phyloP scores from a whole-genome alignment of 2,888 invertebrate species.

The Nephrotoma appendiculata region DNA sequence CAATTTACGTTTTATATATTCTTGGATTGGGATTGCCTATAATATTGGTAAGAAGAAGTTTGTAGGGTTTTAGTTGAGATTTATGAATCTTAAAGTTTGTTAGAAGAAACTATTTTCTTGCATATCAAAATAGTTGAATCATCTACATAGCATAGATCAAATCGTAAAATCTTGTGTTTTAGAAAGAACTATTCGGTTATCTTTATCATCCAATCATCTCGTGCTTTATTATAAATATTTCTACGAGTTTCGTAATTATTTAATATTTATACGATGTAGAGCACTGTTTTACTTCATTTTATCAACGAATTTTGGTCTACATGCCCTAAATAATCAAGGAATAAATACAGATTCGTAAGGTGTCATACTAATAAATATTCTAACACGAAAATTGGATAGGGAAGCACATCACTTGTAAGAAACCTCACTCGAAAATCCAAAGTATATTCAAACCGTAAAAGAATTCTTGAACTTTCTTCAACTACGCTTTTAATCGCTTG shows the following conservation, averaged over 20 bases:
- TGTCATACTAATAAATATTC: no score
- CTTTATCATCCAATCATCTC: background rate
- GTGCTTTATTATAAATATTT: background rate
- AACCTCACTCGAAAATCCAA: no score
- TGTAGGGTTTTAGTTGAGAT: background rate
- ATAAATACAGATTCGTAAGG: no score
- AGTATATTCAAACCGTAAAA: no score
- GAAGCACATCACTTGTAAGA: no score
- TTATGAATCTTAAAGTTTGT: background rate
- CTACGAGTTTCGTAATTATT: background rate
- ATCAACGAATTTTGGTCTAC: no score
- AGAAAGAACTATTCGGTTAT: background rate
- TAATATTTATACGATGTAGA: background rate
- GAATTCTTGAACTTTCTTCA: no score
- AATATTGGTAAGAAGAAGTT: constrained; percentile 46
- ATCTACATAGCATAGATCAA: background rate
- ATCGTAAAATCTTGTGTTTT: background rate
- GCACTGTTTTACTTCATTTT: background rate
- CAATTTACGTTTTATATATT: constrained; percentile 61
- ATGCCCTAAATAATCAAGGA: no score
- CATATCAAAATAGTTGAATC: background rate
- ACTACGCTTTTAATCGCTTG: no score
- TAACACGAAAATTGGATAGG: no score
- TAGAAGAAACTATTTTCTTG: background rate
- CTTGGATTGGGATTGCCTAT: constrained; percentile 60